Conservation (phyloP, 2,888 invertebrate genomes). For the Stenotaenia linearis region DNA sequence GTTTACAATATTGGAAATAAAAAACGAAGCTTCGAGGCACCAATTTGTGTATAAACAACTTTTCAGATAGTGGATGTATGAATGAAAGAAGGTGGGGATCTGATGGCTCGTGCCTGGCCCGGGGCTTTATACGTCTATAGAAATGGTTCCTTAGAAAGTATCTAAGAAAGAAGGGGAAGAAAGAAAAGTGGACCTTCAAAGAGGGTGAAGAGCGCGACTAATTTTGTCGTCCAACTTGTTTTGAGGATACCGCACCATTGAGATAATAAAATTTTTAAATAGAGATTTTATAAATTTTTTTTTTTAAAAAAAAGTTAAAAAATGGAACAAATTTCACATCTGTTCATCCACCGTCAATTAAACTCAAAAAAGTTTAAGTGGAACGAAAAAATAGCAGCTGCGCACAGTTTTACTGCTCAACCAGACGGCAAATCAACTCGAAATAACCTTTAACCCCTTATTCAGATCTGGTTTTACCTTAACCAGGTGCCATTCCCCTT, state of each 20-base stretch:
- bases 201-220: background rate
- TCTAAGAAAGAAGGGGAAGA: background rate
- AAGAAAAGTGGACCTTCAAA: background rate
- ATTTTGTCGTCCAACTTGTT: background rate
- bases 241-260: background rate
- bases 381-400: background rate
- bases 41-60: background rate
- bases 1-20: background rate
- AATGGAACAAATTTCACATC: slow-evolving; percentile 22
- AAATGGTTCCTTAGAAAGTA: background rate
- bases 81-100: slow-evolving; percentile 5
- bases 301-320: background rate
- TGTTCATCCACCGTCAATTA: slow-evolving; percentile 2
- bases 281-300: background rate
- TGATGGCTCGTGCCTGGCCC: background rate
- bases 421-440: slow-evolving; percentile 13
- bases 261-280: background rate
- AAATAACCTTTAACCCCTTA: background rate
- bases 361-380: background rate
- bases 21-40: background rate
- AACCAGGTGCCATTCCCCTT: slow-evolving; percentile 6
- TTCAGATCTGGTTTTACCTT: slow-evolving; percentile 3
- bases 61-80: background rate
- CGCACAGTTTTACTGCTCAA: slow-evolving; percentile 19
- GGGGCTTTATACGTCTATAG: background rate